Evolutionary conservation across 1,140 invertebrate species (phyloP), one percentile per base, ranked within the genome.

Genomic region (Zaprionus africanus): DNA sequence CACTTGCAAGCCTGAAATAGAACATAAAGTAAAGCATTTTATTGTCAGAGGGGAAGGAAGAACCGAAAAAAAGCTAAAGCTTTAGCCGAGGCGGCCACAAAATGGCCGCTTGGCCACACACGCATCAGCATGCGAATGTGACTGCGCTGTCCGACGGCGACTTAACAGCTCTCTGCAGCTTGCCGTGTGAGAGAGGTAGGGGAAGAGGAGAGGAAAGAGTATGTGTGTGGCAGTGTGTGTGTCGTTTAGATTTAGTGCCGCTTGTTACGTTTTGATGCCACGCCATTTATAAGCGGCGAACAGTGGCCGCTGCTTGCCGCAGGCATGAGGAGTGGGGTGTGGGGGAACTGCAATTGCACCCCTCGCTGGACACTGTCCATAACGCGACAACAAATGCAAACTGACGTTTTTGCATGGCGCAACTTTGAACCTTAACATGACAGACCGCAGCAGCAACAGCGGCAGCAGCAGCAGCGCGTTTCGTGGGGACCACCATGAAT

Each of bases 161-260:
- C 84, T 87, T 87, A 88, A 88, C 84, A 84, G 84, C 84, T 83
- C 73, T 54, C 69, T 54, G 65, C 81, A 73, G 73, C 62, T 71
- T 36, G 63, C 58, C 67, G 66, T 78, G 75, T 69, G 34, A 5
- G 26, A 38, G 57, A 56, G 9, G 31, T 11, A 11, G 4, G 9
- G 17, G n/a, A 17, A 9, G 15, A 3, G 0, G 7, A 7, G 24
- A 5, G 2, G 2, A n/a, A 26, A 28, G 22, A 7, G 6, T 5
- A 15, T 64, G 57, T 65, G 62, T 65, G 72, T 59, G 22, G 1
- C n/a, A n/a, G 34, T 73, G 56, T 76, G 77, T 79, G 72, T 73
- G 82, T 79, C 85, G 79, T 82, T 90, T 90, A 90, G 85, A 90
- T 90, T 90, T 90, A 90, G 85, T 90, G 85, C 81, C 81, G 85